phyloP scores from a whole-genome alignment of 2,888 invertebrate genomes.

The Xylocampa areola region DNA sequence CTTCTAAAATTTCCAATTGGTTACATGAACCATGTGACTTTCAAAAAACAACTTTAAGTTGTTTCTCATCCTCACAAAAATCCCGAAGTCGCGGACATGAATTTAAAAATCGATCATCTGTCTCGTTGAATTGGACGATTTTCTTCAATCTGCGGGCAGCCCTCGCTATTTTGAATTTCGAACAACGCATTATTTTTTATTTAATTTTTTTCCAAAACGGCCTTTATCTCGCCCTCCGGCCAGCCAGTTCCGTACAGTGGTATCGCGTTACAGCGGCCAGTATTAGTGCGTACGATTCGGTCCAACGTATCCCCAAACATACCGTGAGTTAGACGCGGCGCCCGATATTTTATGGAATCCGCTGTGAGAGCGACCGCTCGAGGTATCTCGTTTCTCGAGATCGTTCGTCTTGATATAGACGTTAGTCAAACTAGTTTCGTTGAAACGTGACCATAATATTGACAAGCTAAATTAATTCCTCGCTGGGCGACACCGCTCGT shows the following conservation, averaged over 20 bases:
- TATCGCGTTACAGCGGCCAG: slow-evolving; percentile 82
- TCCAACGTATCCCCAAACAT: slow-evolving; percentile 51
- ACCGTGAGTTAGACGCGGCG: slow-evolving; percentile 63
- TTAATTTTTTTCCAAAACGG: slow-evolving; percentile 80
- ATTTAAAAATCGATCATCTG: slow-evolving; percentile 68
- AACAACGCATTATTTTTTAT: slow-evolving; percentile 75
- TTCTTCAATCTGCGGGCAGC: slow-evolving; percentile 73
- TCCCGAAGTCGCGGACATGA: slow-evolving; percentile 27
- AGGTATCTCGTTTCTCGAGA: slow-evolving; percentile 83
- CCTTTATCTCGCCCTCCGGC: slow-evolving; percentile 84
- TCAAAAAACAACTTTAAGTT: slow-evolving; percentile 18
- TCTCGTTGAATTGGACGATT: slow-evolving; percentile 71
- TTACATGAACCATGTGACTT: slow-evolving; percentile 19
- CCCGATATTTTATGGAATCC: slow-evolving; percentile 82
- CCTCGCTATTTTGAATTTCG: slow-evolving; percentile 83
- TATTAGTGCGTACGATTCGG: slow-evolving; percentile 70
- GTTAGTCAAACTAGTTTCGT: slow-evolving; percentile 82
- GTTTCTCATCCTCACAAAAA: slow-evolving; percentile 31
- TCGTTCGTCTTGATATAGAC: slow-evolving; percentile 81
- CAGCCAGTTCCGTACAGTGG: slow-evolving; percentile 80
- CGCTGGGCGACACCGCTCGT: slow-evolving; percentile 68
- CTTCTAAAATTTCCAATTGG: slow-evolving; percentile 2
- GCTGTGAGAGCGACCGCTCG: slow-evolving; percentile 77
- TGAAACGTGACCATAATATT: slow-evolving; percentile 84
- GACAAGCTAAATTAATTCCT: slow-evolving; percentile 83